Evolutionary conservation across 2,113 vertebrate species (phyloP), one percentile per base, ranked within the genome.

Genomic region (Choloepus hoffmanni): DNA sequence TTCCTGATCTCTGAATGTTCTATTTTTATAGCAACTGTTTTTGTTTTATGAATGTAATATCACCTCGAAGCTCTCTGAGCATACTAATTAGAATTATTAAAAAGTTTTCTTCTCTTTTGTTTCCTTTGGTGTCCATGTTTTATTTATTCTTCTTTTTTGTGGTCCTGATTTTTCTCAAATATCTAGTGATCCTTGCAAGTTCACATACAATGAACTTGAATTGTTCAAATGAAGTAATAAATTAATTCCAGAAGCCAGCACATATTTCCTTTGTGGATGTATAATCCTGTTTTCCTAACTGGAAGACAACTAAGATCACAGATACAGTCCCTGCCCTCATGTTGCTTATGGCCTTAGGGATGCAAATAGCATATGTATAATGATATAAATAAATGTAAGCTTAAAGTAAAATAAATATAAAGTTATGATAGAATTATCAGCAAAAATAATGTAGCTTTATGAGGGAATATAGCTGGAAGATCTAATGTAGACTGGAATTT

Each of bases 141-240:
- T 68, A 70, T 65, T 65, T 76, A n/a, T 76, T 91, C 3, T 50
- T 74, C 33, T 36, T 67, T 84, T 58, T 53, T 60, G n/a, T 72
- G 53, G 82, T 48, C 40, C 4, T 89, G 73, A 67, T 43, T 92
- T 96, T 81, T 72, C 88, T 77, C 63, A 78, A 95, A 68, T 84
- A 45, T 16, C 8, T 55, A 65, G 33, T 48, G 48, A 48, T 62
- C n/a, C 36, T 93, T 73, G 68, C 40, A 53, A 58, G 23, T n/a
- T 23, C 43, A 43, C 43, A 43, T n/a, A 36, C 36, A 36, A 77
- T 85, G 58, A 4, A 55, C 92, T 73, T 36, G 36, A 36, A 36
- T 36, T 36, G 36, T 67, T 62, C 70, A 45, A 85, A 60, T 70
- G 74, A 85, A 70, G 70, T 26, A 77, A 12, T 53, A 48, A 85